Conservation (phyloP, 2,113 vertebrate genomes). For the Tyrannus savana region DNA sequence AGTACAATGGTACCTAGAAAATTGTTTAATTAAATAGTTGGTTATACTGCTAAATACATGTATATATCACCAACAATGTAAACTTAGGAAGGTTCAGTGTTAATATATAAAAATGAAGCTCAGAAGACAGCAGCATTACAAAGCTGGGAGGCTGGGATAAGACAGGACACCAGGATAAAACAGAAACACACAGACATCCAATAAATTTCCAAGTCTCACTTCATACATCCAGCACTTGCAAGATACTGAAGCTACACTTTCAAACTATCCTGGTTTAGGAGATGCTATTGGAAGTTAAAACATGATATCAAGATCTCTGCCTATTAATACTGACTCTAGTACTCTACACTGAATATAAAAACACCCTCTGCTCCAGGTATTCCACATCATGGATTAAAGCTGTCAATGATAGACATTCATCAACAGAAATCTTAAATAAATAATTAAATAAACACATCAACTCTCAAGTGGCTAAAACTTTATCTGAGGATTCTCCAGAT, state of each 20-base stretch:
- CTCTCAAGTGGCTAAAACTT: neutral
- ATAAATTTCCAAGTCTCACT: neutral
- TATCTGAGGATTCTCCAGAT: neutral
- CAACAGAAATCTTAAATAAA: neutral
- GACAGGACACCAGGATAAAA: neutral
- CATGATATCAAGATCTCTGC: neutral
- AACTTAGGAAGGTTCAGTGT: neutral
- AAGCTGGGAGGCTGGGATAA: too few species aligned
- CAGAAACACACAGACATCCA: neutral
- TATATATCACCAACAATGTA: neutral
- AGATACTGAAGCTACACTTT: neutral
- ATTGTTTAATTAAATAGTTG: neutral
- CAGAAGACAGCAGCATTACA: neutral
- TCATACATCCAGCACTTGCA: neutral
- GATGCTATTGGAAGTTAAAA: neutral
- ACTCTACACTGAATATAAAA: neutral
- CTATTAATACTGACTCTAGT: neutral
- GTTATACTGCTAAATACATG: neutral
- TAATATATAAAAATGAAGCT: neutral
- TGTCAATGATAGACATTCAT: neutral
- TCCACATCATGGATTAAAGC: neutral
- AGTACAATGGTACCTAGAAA: neutral
- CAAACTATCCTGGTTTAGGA: neutral
- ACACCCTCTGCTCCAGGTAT: neutral
- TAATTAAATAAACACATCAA: neutral